Evolutionary conservation across 2,797 vertebrate species (phyloP), one percentile per base, ranked within the genome.

Genomic region (Gorsachius magnificus): DNA sequence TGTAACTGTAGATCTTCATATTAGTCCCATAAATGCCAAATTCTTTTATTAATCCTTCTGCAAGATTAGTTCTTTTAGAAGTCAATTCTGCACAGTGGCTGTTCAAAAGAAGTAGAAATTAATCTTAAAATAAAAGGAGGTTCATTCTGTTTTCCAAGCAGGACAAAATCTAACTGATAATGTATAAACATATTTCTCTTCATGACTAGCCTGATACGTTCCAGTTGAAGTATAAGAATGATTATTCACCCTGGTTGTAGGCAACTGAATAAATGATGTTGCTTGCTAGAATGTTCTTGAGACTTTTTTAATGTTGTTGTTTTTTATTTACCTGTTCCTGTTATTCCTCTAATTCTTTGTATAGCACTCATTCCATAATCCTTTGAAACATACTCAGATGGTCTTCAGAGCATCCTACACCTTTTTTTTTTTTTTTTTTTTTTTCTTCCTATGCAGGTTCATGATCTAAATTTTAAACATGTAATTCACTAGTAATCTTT

Each of bases 11-110:
- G 70, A 65, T 87, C 76, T 94, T 95, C 70, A 29, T 94, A 94
- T 91, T 94, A 89, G 58, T 84, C 56, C 56, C 93, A 45, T 72
- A 94, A 93, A 95, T 87, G 70, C 58, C 51, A 95, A 96, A 94
- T 90, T 85, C 51, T 36, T 72, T 82, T 93, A 66, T 93, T 94
- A 96, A 94, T 96, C 77, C 56, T 79, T 88, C 58, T 90, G 80
- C 48, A 76, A 66, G 48, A 41, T 83, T 81, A 88, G 51, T 51
- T 86, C 10, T 79, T 86, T 94, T 81, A 38, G 43, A 93, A 95
- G 63, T 66, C 54, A 82, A 5, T 78, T 88, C 57, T 69, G 21
- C 10, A 6, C 33, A 63, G 61, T 91, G 63, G 41, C 63, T 84
- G 63, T 65, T 94, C 43, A 93, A 76, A 83, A 95, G 43, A 70